Percentiles rank a stretch among this genome's conserved stretches.
Conservation (phyloP, 2,113 vertebrate species). For the Epinephelus fuscoguttatus region DNA sequence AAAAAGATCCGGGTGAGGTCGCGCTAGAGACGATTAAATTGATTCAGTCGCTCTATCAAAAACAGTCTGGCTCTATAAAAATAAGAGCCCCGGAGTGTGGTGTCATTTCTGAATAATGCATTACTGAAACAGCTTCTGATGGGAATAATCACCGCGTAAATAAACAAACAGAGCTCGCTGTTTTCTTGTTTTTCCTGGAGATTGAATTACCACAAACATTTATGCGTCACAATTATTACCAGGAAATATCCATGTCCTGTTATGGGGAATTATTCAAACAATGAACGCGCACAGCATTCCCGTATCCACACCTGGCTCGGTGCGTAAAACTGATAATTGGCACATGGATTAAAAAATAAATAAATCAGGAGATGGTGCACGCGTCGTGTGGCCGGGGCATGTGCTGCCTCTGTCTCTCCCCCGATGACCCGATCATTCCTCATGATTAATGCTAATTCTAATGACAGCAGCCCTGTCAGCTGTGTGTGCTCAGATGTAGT, state of each 20-base stretch:
- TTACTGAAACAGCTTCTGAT: neutral
- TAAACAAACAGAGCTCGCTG: neutral
- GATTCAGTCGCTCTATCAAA: slow-evolving; percentile 49
- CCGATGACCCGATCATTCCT: slow-evolving; percentile 69
- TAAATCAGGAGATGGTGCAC: neutral
- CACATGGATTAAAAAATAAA: too few species aligned
- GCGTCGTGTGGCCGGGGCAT: neutral
- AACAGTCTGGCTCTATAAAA: slow-evolving; percentile 19
- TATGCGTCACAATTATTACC: neutral
- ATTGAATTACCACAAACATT: neutral
- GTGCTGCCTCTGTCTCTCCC: neutral
- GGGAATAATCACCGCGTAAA: neutral
- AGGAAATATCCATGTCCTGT: neutral
- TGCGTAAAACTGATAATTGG: neutral
- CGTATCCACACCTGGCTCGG: slow-evolving; percentile 34
- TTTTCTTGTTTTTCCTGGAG: too few species aligned
- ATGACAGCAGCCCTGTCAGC: slow-evolving; percentile 79
- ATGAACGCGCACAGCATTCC: slow-evolving; percentile 49
- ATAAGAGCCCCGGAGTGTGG: slow-evolving; percentile 1
- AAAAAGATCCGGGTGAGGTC: slow-evolving; percentile 83
- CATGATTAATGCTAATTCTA: slow-evolving; percentile 81
- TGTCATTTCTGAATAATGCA: slow-evolving; percentile 16
- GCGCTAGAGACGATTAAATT: slow-evolving; percentile 78
- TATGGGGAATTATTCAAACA: slow-evolving; percentile 43
- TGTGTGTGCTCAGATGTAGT: slow-evolving; percentile 72